Evolutionary conservation across 1,140 invertebrate genomes (phyloP).

Genomic region (Stegodyphus mimosarum): DNA sequence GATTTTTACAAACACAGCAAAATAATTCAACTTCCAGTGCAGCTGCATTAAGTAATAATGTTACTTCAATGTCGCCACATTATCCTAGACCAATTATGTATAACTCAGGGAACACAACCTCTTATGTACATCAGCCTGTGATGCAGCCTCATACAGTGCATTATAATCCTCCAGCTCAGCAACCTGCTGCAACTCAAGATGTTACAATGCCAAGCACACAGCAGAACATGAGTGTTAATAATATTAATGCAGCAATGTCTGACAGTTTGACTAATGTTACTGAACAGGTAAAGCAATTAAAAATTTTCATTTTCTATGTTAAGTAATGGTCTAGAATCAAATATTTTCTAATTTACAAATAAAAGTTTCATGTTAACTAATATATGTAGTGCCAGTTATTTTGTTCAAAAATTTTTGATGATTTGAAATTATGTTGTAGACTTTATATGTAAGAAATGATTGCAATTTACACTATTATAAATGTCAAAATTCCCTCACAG

Average conservation of each 20-base stretch:
- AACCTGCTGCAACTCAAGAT: conserved; percentile 23
- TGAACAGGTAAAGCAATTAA: conserved; percentile 17
- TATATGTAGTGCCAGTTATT: no score
- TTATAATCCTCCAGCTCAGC: conserved; percentile 48
- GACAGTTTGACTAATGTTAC: conserved; percentile 10
- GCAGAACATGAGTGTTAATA: neutral
- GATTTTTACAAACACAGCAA: conserved; percentile 31
- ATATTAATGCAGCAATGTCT: neutral
- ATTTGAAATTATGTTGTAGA: no score
- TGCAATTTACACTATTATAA: no score
- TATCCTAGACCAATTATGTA: conserved; percentile 31
- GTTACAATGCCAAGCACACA: conserved; percentile 1
- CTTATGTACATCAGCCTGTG: conserved; percentile 33
- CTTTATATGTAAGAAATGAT: no score
- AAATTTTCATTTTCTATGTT: no score
- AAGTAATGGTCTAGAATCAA: no score
- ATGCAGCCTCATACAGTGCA: conserved; percentile 49
- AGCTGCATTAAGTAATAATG: conserved; percentile 41
- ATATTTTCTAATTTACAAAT: no score
- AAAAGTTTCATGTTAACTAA: no score
- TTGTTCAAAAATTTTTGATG: no score
- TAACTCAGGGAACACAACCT: conserved; percentile 42
- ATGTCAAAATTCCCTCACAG: no score
- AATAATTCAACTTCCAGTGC: conserved; percentile 15
- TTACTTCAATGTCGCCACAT: conserved; percentile 41